These are phyloP conservation scores for Onychostruthus taczanowskii DNA, from an alignment of 2,113 vertebrate genomes.

Conservation along the genomic window DNA sequence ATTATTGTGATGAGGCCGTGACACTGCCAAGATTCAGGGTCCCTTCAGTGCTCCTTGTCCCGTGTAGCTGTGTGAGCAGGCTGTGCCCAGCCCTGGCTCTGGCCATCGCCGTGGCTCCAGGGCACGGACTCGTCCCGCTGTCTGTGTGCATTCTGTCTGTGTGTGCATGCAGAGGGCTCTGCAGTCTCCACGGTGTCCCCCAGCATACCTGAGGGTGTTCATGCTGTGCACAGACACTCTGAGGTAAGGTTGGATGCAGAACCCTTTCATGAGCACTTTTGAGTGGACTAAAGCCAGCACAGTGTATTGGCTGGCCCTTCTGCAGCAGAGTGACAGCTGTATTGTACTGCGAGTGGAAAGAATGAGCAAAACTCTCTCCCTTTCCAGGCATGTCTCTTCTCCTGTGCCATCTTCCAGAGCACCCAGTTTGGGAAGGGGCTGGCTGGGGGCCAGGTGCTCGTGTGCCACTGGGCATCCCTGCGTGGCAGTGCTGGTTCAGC, in stretches of 20 bases:
- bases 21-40: rapidly evolving
- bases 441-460: rapidly evolving
- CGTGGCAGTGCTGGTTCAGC: rapidly evolving
- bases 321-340: background rate
- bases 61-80: background rate
- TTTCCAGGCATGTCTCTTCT: background rate
- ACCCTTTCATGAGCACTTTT: background rate
- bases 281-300: background rate
- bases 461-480: rapidly evolving
- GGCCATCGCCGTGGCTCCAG: rapidly evolving
- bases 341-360: rapidly evolving
- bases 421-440: background rate
- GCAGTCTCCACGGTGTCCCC: background rate
- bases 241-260: background rate
- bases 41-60: background rate
- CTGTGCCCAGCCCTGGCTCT: background rate
- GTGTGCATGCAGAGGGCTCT: background rate
- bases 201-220: background rate
- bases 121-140: rapidly evolving
- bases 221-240: background rate
- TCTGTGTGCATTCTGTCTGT: rapidly evolving
- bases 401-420: background rate
- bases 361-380: background rate
- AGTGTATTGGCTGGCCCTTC: background rate
- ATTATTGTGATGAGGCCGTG: background rate